These are phyloP conservation scores for Leucoraja erinaceus DNA, from an alignment of 2,113 vertebrate species.

Conservation along the genomic window DNA sequence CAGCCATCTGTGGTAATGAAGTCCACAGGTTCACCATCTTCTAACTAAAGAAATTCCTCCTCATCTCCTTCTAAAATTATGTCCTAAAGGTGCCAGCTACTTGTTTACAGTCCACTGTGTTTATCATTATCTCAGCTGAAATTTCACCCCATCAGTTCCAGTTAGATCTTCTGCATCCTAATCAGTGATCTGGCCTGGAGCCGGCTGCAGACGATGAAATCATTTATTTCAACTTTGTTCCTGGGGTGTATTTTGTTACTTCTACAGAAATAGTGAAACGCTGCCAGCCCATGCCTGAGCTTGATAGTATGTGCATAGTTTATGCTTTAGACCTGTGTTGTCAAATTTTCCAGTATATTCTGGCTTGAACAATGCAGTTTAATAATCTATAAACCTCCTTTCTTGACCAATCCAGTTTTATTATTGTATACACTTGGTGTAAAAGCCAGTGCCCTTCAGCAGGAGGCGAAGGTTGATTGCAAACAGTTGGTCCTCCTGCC, in stretches of 20 bases:
- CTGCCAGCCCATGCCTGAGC: neutral
- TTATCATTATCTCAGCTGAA: neutral
- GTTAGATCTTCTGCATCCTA: neutral
- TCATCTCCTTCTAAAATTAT: too few relatives aligned
- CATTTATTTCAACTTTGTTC: neutral
- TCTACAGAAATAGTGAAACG: neutral
- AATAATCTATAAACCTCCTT: too few relatives aligned
- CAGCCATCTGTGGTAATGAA: too few relatives aligned
- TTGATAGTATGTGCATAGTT: neutral
- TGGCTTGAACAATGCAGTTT: neutral
- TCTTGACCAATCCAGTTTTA: neutral
- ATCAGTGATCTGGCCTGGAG: neutral
- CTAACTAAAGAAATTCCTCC: too few relatives aligned
- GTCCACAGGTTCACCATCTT: too few relatives aligned
- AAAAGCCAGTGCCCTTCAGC: neutral
- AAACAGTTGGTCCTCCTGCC: neutral
- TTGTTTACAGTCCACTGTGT: neutral
- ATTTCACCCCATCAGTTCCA: neutral
- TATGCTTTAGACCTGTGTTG: neutral
- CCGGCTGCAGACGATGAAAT: neutral
- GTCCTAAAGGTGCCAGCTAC: neutral
- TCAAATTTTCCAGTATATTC: neutral
- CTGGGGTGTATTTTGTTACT: neutral
- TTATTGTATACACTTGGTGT: neutral
- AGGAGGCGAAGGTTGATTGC: neutral